Base-by-base conservation (phyloP, 2,113 vertebrate genomes). In the Zosterops japonicus region DNA sequence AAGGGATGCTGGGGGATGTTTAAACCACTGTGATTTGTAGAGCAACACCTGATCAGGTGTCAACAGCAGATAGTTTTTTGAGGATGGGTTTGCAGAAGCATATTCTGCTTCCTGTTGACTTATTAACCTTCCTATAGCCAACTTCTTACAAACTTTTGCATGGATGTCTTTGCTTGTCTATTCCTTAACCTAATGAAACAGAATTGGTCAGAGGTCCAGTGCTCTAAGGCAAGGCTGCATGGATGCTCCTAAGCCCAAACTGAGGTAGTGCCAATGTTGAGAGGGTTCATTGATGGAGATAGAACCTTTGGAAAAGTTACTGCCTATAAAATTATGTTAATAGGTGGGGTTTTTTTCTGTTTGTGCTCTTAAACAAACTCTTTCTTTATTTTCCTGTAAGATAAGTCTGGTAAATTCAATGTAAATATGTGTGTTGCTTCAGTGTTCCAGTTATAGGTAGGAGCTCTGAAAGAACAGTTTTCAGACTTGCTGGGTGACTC, bases 191-290 rank as follows among this genome's bases (percentile, higher is more conserved):
- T 31, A 39, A 22, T 2, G 1, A 29, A 75, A 12, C 27, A 53
- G 61, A 39, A 33, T 87, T 53, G 49, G 8, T 42, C 33, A 44
- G n/a, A 72, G 28, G 31, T 78, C 24, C 23, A 18, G 33, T 46
- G 56, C 72, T 63, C 13, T 13, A 41, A 74, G 56, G 52, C 52
- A 74, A 47, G 61, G 60, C 65, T 89, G 15, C 9, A 3, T 3
- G 56, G 14, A 5, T 83, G 53, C 15, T 79, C 21, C 53, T 68
- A 27, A 69, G 63, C 61, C 56, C 42, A 41, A 25, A 13, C 28
- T 49, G 56, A 17, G 15, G 1, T 27, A 50, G 36, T 68, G 63
- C 36, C 46, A 44, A 2, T 1, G 0, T 6, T 33, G 47, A 50
- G 53, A 65, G 36, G 13, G 11, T 21, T 88, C 25, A 35, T 23